Percentiles rank a stretch among this genome's conserved stretches.
These are phyloP conservation scores for Eremobia ochroleuca DNA, from an alignment of 2,888 invertebrate genomes.

Conservation along the genomic window DNA sequence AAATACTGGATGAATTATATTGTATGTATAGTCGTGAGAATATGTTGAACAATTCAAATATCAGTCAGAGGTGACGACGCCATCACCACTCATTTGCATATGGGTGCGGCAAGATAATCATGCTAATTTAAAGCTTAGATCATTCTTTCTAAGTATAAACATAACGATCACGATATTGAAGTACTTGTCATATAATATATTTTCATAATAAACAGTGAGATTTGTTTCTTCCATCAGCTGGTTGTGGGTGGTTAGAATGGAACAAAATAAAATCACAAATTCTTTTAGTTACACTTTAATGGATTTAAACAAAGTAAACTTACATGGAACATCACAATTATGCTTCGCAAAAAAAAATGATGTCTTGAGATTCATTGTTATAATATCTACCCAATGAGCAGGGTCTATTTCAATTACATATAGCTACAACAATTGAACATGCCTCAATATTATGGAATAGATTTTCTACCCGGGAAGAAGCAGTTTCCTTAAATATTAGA, in stretches of 20 bases:
- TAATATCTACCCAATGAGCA: conserved; percentile 66
- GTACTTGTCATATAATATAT: conserved; percentile 17
- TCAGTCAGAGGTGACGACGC: conserved; percentile 49
- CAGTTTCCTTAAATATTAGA: conserved; percentile 75
- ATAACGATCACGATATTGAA: conserved; percentile 23
- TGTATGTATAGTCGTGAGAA: conserved; percentile 36
- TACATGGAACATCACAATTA: conserved; percentile 91
- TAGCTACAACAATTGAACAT: conserved; percentile 77
- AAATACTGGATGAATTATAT: conserved; percentile 11
- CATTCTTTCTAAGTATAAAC: conserved; percentile 43
- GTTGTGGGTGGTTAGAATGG: no score
- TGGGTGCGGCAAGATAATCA: conserved; percentile 56
- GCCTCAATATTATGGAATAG: conserved; percentile 77
- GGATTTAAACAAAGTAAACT: conserved; percentile 89
- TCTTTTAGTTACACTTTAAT: conserved; percentile 88
- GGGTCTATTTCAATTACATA: conserved; percentile 69
- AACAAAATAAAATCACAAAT: conserved; percentile 67
- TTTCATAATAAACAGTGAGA: conserved; percentile 1
- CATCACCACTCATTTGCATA: conserved; percentile 55
- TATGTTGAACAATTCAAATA: conserved; percentile 42
- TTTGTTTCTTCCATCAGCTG: background rate
- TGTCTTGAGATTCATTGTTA: conserved; percentile 81
- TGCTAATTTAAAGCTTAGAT: conserved; percentile 49
- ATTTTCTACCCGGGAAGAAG: conserved; percentile 78
- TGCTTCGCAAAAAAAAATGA: conserved; percentile 90